Conservation (phyloP, 2,113 vertebrate genomes). For the Gymnogyps californianus region DNA sequence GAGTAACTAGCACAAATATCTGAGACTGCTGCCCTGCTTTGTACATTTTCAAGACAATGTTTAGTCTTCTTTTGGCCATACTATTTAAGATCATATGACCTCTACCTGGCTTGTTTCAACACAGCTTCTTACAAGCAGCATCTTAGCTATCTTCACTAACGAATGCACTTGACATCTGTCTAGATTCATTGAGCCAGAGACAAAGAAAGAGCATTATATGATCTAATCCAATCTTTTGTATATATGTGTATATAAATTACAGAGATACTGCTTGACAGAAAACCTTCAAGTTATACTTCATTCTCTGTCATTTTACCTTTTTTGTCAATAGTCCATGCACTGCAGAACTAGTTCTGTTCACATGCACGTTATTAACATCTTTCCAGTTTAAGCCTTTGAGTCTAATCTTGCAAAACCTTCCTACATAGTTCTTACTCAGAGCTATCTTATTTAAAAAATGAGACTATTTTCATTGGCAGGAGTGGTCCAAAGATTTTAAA, state of each 20-base stretch:
- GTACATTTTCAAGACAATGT: not conserved
- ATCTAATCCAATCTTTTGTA: not conserved
- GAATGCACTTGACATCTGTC: not conserved
- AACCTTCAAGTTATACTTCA: not conserved
- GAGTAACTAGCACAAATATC: not conserved
- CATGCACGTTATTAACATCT: not conserved
- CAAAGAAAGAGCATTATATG: not conserved
- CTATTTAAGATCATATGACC: not conserved
- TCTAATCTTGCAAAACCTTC: conserved; percentile 11
- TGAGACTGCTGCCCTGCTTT: not conserved
- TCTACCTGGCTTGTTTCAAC: not conserved
- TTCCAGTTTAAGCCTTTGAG: not conserved
- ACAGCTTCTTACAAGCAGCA: not conserved
- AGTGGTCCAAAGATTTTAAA: not conserved
- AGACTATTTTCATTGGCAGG: not conserved
- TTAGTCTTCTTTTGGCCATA: not conserved
- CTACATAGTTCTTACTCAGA: conserved; percentile 28
- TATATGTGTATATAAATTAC: not conserved
- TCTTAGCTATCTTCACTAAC: not conserved
- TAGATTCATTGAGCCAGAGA: not conserved
- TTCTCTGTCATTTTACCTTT: not conserved
- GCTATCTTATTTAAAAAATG: not conserved
- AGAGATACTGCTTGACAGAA: not conserved
- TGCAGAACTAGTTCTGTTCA: not conserved
- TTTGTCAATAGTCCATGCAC: not conserved